These are phyloP conservation scores for Bradypodion pumilum DNA, from an alignment of 2,797 vertebrate species.

Conservation along the genomic window DNA sequence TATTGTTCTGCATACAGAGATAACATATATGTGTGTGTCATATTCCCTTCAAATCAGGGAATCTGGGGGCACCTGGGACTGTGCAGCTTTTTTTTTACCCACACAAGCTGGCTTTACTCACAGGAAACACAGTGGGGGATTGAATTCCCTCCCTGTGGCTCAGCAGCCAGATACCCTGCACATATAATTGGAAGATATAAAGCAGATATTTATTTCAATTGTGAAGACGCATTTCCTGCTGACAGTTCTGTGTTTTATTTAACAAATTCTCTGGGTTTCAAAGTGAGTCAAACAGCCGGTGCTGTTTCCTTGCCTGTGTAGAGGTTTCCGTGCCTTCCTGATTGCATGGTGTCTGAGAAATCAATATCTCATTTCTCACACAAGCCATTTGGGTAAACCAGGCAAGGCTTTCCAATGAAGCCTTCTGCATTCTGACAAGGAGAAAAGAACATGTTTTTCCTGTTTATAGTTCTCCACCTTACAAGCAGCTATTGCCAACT, in stretches of 20 bases:
- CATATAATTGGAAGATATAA: not conserved
- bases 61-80: too few relatives aligned
- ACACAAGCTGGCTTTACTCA: too few relatives aligned
- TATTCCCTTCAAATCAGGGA: too few relatives aligned
- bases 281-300: slow-evolving; percentile 52
- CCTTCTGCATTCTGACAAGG: slow-evolving; percentile 64
- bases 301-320: slow-evolving; percentile 51
- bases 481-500: slow-evolving; percentile 70
- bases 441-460: slow-evolving; percentile 67
- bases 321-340: slow-evolving; percentile 71
- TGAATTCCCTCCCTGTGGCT: too few relatives aligned
- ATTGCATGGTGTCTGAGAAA: slow-evolving; percentile 73
- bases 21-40: too few relatives aligned
- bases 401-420: slow-evolving; percentile 69
- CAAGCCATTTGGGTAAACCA: slow-evolving; percentile 72
- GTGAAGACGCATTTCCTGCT: slow-evolving; percentile 51
- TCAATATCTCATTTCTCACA: slow-evolving; percentile 84
- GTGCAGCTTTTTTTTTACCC: too few relatives aligned
- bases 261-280: slow-evolving; percentile 59
- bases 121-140: too few relatives aligned
- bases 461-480: slow-evolving; percentile 65
- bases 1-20: not conserved
- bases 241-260: slow-evolving; percentile 36
- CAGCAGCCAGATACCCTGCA: too few relatives aligned
- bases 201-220: not conserved